Evolutionary conservation across 2,113 vertebrate species (phyloP), one percentile per base, ranked within the genome.

Genomic region (Pogona vitticeps): DNA sequence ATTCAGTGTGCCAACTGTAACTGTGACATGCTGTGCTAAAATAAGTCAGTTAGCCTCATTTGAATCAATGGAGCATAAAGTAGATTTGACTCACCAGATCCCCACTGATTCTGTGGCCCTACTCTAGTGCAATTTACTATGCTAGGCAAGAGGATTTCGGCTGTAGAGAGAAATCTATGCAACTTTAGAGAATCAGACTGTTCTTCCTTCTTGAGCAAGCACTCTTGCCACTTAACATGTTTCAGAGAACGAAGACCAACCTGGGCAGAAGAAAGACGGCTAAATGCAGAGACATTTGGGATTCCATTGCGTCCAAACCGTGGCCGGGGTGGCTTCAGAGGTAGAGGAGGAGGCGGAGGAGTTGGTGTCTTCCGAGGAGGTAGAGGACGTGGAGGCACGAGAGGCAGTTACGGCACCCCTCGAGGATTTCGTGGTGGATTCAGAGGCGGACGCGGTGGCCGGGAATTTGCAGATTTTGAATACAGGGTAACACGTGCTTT

Each of bases 281-380:
- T 99, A 96, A 99, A 99, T 73, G 97, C 98, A 0, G 99, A 99
- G 97, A 99, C 99, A 1, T 99, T 99, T 13, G 98, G 99, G 80
- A 97, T 99, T 88, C 98, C 98, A 0, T 92, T 99, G 90, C 98
- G 99, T 88, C 96, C 98, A 84, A 97, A 96, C 70, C 97, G 98
- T 3, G 98, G 98, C 33, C 97, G 99, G 71, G 98, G 98, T 0
- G 98, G 98, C 20, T 99, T 89, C 96, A 93, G 99, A 76, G 97
- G 97, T 75, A 93, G 99, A 90, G 98, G 98, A 23, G 96, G 95
- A 71, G 96, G 98, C 86, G 98, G 98, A 31, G 97, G 95, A 70
- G 96, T 97, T 89, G 98, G 98, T 23, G 76, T 52, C 31, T 98
- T 97, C 93, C 98, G 98, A 3, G 98, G 98, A 1, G 97, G 97